Evolutionary conservation across 2,888 invertebrate genomes (phyloP).

Genomic region (Lordiphosa fenestrarum): DNA sequence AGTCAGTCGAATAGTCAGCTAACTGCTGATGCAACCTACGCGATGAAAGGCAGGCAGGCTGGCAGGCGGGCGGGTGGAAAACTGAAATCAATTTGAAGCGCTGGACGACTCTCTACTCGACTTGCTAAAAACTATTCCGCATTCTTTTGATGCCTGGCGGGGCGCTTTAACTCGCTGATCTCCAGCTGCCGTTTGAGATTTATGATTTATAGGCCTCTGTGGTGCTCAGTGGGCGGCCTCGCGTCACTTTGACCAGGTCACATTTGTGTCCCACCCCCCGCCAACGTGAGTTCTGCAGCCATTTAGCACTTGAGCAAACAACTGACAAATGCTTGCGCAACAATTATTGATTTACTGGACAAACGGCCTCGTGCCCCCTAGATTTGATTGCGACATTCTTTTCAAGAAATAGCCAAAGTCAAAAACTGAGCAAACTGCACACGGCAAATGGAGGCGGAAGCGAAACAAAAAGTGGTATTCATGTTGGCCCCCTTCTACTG

Average conservation of each 20-base stretch:
- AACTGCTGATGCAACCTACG: slow-evolving; percentile 65
- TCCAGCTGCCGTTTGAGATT: slow-evolving; percentile 65
- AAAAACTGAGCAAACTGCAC: slow-evolving; percentile 28
- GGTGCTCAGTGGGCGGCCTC: slow-evolving; percentile 55
- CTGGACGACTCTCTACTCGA: slow-evolving; percentile 18
- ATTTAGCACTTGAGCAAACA: slow-evolving; percentile 43
- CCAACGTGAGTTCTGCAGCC: slow-evolving; percentile 49
- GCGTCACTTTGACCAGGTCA: slow-evolving; percentile 53
- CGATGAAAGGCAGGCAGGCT: slow-evolving; percentile 23
- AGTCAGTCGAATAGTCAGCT: slow-evolving; percentile 20
- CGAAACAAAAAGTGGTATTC: slow-evolving; percentile 51
- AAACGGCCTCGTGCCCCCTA: slow-evolving; percentile 10
- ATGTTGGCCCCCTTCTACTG: slow-evolving; percentile 18
- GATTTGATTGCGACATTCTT: slow-evolving; percentile 51
- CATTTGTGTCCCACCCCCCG: slow-evolving; percentile 41
- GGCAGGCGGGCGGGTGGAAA: slow-evolving; percentile 29
- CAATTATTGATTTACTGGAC: slow-evolving; percentile 46
- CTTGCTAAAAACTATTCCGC: slow-evolving; percentile 52
- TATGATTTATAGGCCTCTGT: slow-evolving; percentile 56
- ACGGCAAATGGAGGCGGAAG: slow-evolving; percentile 25
- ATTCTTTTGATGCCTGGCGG: slow-evolving; percentile 57
- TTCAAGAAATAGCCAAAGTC: slow-evolving; percentile 46
- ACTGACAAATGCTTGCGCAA: slow-evolving; percentile 60
- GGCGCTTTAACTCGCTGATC: slow-evolving; percentile 28
- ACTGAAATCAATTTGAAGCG: slow-evolving; percentile 43